phyloP scores from a whole-genome alignment of 1,140 invertebrate genomes.

The Halesus radiatus region DNA sequence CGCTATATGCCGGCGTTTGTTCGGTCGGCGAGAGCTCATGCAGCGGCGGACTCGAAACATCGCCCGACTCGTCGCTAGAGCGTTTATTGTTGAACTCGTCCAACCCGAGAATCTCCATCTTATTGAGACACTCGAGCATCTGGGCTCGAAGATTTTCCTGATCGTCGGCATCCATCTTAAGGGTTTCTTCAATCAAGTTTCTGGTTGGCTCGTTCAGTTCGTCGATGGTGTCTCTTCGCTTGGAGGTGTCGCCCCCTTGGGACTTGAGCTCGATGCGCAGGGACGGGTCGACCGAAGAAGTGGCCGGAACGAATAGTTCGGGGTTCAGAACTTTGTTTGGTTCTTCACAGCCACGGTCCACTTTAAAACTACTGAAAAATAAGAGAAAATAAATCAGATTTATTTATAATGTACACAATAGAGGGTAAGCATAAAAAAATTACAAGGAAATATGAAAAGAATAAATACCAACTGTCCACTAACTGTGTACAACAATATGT shows the following conservation, averaged over 20 bases:
- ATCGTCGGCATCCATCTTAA: background rate
- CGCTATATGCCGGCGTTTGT: background rate
- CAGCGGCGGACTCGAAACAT: constrained; percentile 10
- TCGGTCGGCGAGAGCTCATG: constrained; percentile 23
- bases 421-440: too few relatives aligned
- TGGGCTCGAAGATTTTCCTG: background rate
- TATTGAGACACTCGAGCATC: constrained; percentile 19
- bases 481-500: too few relatives aligned
- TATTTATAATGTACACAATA: too few relatives aligned
- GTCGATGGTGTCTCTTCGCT: background rate
- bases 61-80: background rate
- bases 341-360: too few relatives aligned
- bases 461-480: too few relatives aligned
- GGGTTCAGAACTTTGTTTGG: background rate
- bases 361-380: too few relatives aligned
- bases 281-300: constrained; percentile 5
- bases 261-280: background rate
- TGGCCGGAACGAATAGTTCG: constrained; percentile 3
- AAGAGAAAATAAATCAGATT: too few relatives aligned
- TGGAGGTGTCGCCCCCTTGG: background rate
- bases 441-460: too few relatives aligned
- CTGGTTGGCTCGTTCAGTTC: background rate
- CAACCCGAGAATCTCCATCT: constrained; percentile 4
- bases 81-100: background rate
- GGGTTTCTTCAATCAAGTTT: background rate